Evolutionary conservation across 2,888 invertebrate species (phyloP), one percentile per base, ranked within the genome.

Genomic region (Dryocosmus kuriphilus): DNA sequence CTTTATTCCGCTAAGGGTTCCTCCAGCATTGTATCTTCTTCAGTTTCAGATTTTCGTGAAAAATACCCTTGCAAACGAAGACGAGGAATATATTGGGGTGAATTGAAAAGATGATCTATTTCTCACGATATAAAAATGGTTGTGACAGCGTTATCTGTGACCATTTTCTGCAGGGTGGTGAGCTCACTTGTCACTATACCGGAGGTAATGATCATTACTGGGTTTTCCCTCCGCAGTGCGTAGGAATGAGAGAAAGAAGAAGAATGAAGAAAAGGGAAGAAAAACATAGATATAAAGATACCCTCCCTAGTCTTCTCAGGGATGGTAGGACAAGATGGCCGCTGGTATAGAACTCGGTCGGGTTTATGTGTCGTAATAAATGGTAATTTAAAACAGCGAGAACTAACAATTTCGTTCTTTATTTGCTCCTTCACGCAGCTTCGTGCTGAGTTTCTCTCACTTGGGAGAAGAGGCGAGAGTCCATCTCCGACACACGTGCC

Each of bases 341-440:
- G 90, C 89, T 87, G 85, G 86, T 87, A 86, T 79, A 85, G 79
- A 81, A 82, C 85, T 86, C 84, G 86, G 84, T 85, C 83, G 89
- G 89, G 88, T 90, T 91, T 91, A 91, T 89, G 90, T 87, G 90
- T 90, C 89, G 91, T 91, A 91, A 91, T 91, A 90, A 91, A 91
- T 91, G 91, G 91, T 91, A 91, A 91, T 91, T 91, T 91, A 91
- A 91, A 91, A 90, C 91, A 91, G 91, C 88, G 91, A 91, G 90
- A 91, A 91, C 91, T 91, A 91, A 90, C 90, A 91, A 90, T 91
- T 91, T 91, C 90, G 90, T 91, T 89, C 90, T 91, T 90, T 90
- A 89, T 90, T 90, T 90, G 90, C 79, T 82, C 75, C 71, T 76
- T 76, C 81, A 76, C 76, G 74, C 76, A 77, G 75, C 77, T 78